Percentiles rank a stretch among this genome's conserved stretches.
Evolutionary conservation across 2,888 invertebrate genomes (phyloP).

Genomic region (Julus scandinavius): DNA sequence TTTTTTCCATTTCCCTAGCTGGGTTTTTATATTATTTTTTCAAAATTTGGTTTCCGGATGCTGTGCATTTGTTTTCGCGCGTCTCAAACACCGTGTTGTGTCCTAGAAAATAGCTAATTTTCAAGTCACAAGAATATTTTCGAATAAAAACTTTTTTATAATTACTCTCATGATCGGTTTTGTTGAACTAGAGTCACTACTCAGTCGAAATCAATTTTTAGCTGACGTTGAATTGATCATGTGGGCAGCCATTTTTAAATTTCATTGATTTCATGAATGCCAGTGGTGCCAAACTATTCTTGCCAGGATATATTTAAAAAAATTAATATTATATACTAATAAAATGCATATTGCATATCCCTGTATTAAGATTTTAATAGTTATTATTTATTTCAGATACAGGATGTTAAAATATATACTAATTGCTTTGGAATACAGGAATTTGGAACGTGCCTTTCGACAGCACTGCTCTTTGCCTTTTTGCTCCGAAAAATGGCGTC

Average conservation of each 20-base stretch:
- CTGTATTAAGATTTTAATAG: too few species aligned
- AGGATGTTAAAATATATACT: too few species aligned
- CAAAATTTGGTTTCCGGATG: neutral
- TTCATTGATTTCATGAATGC: too few species aligned
- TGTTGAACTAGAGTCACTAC: neutral
- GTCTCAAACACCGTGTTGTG: neutral
- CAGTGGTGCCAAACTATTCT: neutral
- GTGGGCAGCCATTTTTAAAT: too few species aligned
- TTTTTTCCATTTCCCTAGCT: neutral
- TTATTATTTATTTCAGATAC: too few species aligned
- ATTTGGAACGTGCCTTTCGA: neutral
- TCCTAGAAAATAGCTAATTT: neutral
- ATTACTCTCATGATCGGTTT: neutral
- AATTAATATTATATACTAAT: too few species aligned
- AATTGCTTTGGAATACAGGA: too few species aligned
- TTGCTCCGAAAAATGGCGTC: conserved; percentile 61
- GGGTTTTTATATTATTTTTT: neutral
- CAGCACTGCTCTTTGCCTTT: neutral
- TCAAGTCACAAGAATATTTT: neutral
- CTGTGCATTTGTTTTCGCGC: neutral
- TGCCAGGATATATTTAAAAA: too few species aligned
- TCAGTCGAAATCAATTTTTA: too few species aligned
- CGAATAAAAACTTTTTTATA: neutral
- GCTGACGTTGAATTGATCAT: too few species aligned
- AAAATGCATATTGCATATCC: too few species aligned